A percentile compares a stretch with the other conserved stretches of the same genome.
phyloP scores from a whole-genome alignment of 2,113 vertebrate genomes.

The Corydoras maculifer region DNA sequence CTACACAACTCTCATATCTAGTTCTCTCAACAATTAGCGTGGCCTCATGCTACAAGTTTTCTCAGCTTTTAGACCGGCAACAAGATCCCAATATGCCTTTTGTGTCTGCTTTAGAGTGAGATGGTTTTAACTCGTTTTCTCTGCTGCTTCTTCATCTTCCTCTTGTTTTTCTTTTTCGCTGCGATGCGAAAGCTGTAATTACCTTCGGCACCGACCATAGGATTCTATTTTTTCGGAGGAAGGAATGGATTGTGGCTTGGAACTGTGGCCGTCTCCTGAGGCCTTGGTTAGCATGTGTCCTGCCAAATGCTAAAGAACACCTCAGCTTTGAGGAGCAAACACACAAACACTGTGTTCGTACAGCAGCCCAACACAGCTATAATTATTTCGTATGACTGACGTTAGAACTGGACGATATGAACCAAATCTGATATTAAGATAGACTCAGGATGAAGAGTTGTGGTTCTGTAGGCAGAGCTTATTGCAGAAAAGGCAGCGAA shows the following conservation, averaged over 20 bases:
- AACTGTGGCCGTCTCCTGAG: constrained; percentile 44
- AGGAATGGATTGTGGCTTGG: constrained; percentile 41
- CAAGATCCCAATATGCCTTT: neutral
- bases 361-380: neutral
- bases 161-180: constrained; percentile 59
- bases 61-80: constrained; percentile 1
- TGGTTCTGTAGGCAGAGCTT: no score
- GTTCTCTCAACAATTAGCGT: neutral
- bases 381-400: neutral
- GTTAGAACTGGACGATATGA: neutral
- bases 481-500: no score
- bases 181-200: constrained; percentile 64
- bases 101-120: neutral
- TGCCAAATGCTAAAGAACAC: constrained; percentile 24
- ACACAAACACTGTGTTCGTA: neutral
- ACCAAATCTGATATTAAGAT: no score
- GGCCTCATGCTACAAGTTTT: neutral
- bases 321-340: constrained; percentile 14
- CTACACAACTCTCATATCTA: neutral
- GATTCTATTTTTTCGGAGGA: constrained; percentile 32
- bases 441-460: no score
- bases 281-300: constrained; percentile 37
- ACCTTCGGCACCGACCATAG: constrained; percentile 57
- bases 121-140: neutral
- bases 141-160: constrained; percentile 26